These are phyloP conservation scores for Salvelinus alpinus DNA, from an alignment of 2,113 vertebrate genomes.

Conservation along the genomic window DNA sequence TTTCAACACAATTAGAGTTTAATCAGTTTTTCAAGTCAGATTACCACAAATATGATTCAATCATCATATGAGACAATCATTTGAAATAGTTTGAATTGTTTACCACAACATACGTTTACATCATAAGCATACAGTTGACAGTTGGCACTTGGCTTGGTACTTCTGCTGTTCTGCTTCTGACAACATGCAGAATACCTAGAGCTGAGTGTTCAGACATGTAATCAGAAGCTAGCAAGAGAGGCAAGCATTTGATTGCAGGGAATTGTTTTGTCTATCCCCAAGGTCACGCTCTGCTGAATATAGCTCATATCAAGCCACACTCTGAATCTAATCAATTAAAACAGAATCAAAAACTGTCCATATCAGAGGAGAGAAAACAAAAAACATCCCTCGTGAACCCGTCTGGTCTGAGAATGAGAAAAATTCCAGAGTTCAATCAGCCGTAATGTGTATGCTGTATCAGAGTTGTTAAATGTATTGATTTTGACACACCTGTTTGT, in stretches of 20 bases:
- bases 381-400: background rate
- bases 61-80: too few species aligned
- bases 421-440: background rate
- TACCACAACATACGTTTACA: too few species aligned
- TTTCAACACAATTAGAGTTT: constrained; percentile 35
- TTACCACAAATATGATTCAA: too few species aligned
- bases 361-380: background rate
- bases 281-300: background rate
- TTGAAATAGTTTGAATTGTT: too few species aligned
- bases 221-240: too few species aligned
- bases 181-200: constrained; percentile 8
- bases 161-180: background rate
- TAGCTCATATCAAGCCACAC: background rate
- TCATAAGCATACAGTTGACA: too few species aligned
- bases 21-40: background rate
- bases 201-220: too few species aligned
- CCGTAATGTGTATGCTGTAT: too few species aligned
- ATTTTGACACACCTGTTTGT: too few species aligned
- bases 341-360: too few species aligned
- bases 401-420: background rate
- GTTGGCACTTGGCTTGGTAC: constrained; percentile 19
- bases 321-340: background rate
- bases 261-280: background rate
- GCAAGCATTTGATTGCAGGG: background rate
- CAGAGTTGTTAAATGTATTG: too few species aligned